A percentile compares a stretch with the other conserved stretches of the same genome.
These are phyloP conservation scores for Tyrophagus putrescentiae DNA, from an alignment of 1,140 invertebrate genomes.

Conservation along the genomic window DNA sequence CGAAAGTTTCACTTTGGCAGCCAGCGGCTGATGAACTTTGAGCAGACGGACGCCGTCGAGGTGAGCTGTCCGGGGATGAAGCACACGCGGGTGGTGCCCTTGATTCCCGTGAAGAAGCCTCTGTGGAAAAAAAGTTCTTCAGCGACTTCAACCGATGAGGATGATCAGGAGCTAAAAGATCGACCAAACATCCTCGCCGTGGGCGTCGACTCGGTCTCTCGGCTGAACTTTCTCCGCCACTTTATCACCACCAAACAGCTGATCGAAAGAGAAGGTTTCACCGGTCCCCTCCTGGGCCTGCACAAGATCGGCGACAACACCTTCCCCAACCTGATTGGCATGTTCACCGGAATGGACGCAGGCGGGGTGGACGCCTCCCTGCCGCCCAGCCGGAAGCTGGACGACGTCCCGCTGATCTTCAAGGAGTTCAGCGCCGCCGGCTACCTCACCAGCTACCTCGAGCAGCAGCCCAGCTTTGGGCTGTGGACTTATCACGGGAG, in stretches of 20 bases:
- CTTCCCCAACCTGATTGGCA: slow-evolving; percentile 35
- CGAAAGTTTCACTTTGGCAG: too few relatives aligned
- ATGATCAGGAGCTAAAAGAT: too few relatives aligned
- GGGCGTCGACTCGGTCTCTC: slow-evolving; percentile 43
- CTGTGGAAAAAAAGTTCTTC: too few relatives aligned
- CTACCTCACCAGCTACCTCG: not conserved
- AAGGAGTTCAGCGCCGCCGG: not conserved
- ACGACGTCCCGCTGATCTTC: not conserved
- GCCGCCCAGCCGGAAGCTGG: not conserved
- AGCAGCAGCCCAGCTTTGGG: not conserved
- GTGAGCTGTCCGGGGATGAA: too few relatives aligned
- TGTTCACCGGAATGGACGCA: slow-evolving; percentile 31
- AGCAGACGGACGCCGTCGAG: too few relatives aligned
- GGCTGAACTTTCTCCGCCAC: slow-evolving; percentile 42
- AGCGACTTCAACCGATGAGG: too few relatives aligned
- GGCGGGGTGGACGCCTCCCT: not conserved
- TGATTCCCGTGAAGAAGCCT: too few relatives aligned
- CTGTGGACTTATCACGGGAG: slow-evolving; percentile 34
- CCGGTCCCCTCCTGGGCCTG: slow-evolving; percentile 29
- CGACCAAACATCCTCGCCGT: slow-evolving; percentile 37
- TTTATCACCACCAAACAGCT: slow-evolving; percentile 27
- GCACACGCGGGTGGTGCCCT: too few relatives aligned
- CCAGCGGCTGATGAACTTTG: too few relatives aligned
- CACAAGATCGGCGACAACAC: slow-evolving; percentile 38
- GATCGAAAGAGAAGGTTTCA: not conserved